A percentile compares a stretch with the other conserved stretches of the same genome.
phyloP scores from a whole-genome alignment of 2,888 invertebrate genomes.

The Patella depressa region DNA sequence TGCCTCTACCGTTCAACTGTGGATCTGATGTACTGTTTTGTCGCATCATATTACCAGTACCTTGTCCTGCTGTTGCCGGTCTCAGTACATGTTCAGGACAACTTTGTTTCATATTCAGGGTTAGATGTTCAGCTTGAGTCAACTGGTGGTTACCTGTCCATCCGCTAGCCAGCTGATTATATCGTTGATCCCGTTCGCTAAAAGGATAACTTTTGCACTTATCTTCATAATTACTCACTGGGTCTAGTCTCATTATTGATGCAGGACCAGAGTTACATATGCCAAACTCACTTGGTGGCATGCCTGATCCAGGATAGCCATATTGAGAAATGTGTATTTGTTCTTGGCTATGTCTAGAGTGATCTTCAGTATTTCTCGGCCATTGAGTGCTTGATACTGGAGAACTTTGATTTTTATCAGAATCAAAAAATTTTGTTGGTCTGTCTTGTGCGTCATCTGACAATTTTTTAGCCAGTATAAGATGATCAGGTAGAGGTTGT shows the following conservation, averaged over 20 bases:
- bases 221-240: not conserved
- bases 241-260: not conserved
- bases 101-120: not conserved
- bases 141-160: too few species aligned
- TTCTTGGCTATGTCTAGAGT: slow-evolving; percentile 3
- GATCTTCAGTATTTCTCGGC: not conserved
- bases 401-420: not conserved
- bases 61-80: not conserved
- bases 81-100: not conserved
- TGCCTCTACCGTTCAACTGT: slow-evolving; percentile 71
- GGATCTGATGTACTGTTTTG: slow-evolving; percentile 77
- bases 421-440: not conserved
- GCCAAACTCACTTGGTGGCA: not conserved
- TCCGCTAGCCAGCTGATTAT: too few species aligned
- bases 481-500: slow-evolving; percentile 65
- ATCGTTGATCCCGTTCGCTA: not conserved
- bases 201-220: not conserved
- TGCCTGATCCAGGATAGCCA: too few species aligned
- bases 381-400: too few species aligned
- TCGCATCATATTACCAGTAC: slow-evolving; percentile 69
- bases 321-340: slow-evolving; percentile 8
- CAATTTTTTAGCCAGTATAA: slow-evolving; percentile 71
- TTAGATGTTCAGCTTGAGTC: too few species aligned
- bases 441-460: slow-evolving; percentile 70
- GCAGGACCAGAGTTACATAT: not conserved